These are phyloP conservation scores for Ciconia maguari DNA, from an alignment of 2,113 vertebrate species.

Conservation along the genomic window DNA sequence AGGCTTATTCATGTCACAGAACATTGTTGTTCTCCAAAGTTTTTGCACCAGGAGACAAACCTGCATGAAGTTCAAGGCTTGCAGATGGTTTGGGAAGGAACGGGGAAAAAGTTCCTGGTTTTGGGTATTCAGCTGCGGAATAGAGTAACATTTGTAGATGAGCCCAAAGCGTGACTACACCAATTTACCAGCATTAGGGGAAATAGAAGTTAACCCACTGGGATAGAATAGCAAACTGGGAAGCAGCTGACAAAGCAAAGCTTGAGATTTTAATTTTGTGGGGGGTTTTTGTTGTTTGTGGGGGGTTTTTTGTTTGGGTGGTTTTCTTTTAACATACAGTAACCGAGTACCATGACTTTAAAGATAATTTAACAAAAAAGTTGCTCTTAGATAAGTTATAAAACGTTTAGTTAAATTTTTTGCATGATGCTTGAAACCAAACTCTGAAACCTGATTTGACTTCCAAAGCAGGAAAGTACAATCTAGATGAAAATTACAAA, in stretches of 20 bases:
- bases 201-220: rapidly evolving
- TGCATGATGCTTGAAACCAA: background rate
- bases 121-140: background rate
- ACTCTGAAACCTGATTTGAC: background rate
- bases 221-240: background rate
- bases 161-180: background rate
- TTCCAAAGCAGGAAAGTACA: background rate
- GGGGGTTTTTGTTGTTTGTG: too few relatives aligned
- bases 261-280: background rate
- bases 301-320: background rate
- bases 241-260: background rate
- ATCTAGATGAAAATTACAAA: background rate
- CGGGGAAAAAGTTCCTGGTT: background rate
- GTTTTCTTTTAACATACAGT: rapidly evolving
- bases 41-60: background rate
- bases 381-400: background rate
- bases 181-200: background rate
- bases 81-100: background rate
- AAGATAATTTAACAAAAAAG: background rate
- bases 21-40: background rate
- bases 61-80: background rate
- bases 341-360: background rate
- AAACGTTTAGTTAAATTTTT: background rate
- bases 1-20: background rate
- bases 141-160: background rate